Conservation (phyloP, 2,797 vertebrate species). For the Chaetodon trifasciatus region DNA sequence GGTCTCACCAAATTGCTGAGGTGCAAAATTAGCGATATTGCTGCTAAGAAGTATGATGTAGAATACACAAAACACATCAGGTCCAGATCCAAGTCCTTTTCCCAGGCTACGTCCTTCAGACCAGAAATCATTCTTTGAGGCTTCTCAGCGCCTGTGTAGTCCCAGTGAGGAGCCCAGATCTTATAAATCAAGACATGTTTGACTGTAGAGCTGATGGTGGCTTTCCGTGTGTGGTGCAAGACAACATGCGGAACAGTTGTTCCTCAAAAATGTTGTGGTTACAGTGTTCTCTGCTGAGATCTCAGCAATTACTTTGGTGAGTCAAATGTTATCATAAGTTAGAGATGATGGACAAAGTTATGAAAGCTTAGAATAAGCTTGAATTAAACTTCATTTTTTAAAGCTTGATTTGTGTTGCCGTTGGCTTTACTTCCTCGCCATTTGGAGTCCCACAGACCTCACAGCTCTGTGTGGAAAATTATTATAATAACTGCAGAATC, state of each 20-base stretch:
- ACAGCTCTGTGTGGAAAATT: not conserved
- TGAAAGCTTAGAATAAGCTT: not conserved
- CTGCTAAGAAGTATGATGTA: not conserved
- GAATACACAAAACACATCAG: not conserved
- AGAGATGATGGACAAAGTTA: not conserved
- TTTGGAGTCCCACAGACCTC: not conserved
- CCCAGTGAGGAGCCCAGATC: not conserved
- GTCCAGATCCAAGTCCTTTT: not conserved
- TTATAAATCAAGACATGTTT: not conserved
- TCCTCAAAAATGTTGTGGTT: not conserved
- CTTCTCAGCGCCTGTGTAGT: not conserved
- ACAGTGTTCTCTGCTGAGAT: not conserved
- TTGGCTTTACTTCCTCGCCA: not conserved
- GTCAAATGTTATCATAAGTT: not conserved
- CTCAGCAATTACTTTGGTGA: not conserved
- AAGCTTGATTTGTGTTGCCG: not conserved
- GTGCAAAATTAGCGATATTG: no score
- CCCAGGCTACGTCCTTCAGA: not conserved
- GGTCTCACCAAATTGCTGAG: no score
- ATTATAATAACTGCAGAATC: not conserved
- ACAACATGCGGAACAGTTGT: not conserved
- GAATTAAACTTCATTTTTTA: not conserved
- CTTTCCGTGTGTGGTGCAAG: no score
- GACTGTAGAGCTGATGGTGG: not conserved
- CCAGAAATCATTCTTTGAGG: not conserved